A percentile compares a stretch with the other conserved stretches of the same genome.
phyloP scores from a whole-genome alignment of 2,888 invertebrate species.

The Saturnia pavonia region DNA sequence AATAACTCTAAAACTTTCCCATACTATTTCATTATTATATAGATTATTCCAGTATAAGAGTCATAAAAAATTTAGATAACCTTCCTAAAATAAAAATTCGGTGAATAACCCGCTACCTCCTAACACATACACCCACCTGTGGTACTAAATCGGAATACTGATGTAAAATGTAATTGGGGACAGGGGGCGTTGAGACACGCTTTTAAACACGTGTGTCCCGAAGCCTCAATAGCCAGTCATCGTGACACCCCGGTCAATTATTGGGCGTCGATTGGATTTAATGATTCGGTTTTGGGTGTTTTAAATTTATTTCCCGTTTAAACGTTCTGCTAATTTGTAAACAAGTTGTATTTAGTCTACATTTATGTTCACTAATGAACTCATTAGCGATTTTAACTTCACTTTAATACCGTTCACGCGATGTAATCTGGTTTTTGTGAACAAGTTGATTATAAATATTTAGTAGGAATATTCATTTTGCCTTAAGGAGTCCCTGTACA shows the following conservation, averaged over 20 bases:
- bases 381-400: no score
- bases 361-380: no score
- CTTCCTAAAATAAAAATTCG: no score
- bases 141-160: conserved; percentile 25
- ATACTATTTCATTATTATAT: no score
- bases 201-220: conserved; percentile 24
- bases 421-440: no score
- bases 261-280: conserved; percentile 4
- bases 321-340: background rate
- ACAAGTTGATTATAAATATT: no score
- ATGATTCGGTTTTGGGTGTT: background rate
- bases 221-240: conserved; percentile 13
- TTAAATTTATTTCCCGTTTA: background rate
- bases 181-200: conserved; percentile 23
- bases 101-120: background rate
- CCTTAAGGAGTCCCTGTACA: no score
- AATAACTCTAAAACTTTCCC: no score
- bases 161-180: conserved; percentile 26
- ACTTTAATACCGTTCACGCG: no score
- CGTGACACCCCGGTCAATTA: conserved; percentile 11
- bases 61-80: no score
- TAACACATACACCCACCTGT: background rate
- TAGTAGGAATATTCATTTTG: no score
- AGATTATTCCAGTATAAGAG: no score
- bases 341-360: background rate